Evolutionary conservation across 1,140 invertebrate genomes (phyloP), one percentile per base, ranked within the genome.

Genomic region (Meloidogyne hapla): DNA sequence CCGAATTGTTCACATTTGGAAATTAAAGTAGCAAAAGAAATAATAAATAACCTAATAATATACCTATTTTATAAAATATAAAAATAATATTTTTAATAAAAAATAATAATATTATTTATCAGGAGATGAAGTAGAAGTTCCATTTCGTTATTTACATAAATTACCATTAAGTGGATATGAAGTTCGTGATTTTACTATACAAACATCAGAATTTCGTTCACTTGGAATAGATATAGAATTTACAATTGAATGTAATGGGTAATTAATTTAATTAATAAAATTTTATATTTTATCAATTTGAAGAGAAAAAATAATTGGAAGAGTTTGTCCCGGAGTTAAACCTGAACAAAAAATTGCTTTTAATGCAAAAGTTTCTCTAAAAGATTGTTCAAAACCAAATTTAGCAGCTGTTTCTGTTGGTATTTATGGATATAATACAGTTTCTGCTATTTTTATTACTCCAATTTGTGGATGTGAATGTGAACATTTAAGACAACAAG

Each of bases 401-500:
- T 67, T 83, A 56, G 75, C 85, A 25, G 77, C 84, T 12, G 73
- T 87, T 18, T 86, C 84, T 2, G 80, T 86, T 21, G 83, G 85
- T 21, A 78, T 86, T 56, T 80, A 80, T 66, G 86, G 85, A 12
- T 84, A 87, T 76, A 83, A 83, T 70, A 82, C 74, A 8, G 84
- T 86, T 12, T 81, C 84, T 40, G 85, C 83, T 12, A 62, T 86
- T 12, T 86, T 83, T 69, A 80, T 86, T 28, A 87, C 86, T 1
- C 86, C 85, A 15, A 64, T 85, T 13, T 86, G 85, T 71, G 86
- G 82, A 9, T 86, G 85, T 74, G 85, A 86, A 56, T 86, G 85
- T 68, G 85, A 86, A 74, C 84, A 73, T 13, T 61, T 28, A 6
- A 42, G 71, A 21, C 71, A 73, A 61, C 71, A 73, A 40, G 71